These are phyloP conservation scores for Branchipolynoe longqiensis DNA, from an alignment of 2,888 invertebrate genomes.

Conservation along the genomic window DNA sequence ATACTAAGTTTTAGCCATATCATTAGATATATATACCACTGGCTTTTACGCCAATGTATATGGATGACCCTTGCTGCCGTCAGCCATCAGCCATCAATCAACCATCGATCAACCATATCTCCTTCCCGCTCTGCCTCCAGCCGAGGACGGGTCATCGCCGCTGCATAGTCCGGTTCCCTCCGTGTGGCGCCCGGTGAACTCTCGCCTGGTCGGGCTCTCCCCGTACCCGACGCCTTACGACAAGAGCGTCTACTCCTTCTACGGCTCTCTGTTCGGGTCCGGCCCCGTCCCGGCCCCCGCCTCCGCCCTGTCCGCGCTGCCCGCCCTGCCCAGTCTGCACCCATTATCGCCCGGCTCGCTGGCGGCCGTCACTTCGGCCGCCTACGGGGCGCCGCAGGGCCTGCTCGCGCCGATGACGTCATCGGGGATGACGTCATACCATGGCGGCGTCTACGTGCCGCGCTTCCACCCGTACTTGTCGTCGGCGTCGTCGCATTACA, in stretches of 20 bases:
- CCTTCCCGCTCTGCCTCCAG: background rate
- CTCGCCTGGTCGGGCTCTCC: slow-evolving; percentile 49
- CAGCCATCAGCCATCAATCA: too few relatives aligned
- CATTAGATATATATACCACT: too few relatives aligned
- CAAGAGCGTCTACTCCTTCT: slow-evolving; percentile 61
- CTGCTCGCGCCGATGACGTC: slow-evolving; percentile 44
- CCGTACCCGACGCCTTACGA: slow-evolving; percentile 35
- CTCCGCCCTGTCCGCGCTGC: background rate
- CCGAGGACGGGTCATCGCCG: background rate
- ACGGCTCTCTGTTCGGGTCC: slow-evolving; percentile 58
- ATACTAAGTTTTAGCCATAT: too few relatives aligned
- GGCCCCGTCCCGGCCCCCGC: slow-evolving; percentile 72
- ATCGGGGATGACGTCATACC: slow-evolving; percentile 2
- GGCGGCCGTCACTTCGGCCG: background rate
- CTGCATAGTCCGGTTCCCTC: slow-evolving; percentile 29
- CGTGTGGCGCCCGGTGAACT: slow-evolving; percentile 60
- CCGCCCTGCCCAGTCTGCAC: slow-evolving; percentile 11
- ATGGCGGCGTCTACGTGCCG: slow-evolving; percentile 56
- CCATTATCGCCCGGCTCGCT: slow-evolving; percentile 34
- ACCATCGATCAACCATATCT: background rate
- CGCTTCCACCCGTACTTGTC: slow-evolving; percentile 60
- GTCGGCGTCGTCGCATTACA: slow-evolving; percentile 20
- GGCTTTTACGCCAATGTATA: too few relatives aligned
- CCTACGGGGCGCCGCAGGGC: slow-evolving; percentile 15
- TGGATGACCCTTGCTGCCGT: too few relatives aligned